Evolutionary conservation across 2,888 invertebrate genomes (phyloP), one percentile per base, ranked within the genome.

Genomic region (Seira musarum): DNA sequence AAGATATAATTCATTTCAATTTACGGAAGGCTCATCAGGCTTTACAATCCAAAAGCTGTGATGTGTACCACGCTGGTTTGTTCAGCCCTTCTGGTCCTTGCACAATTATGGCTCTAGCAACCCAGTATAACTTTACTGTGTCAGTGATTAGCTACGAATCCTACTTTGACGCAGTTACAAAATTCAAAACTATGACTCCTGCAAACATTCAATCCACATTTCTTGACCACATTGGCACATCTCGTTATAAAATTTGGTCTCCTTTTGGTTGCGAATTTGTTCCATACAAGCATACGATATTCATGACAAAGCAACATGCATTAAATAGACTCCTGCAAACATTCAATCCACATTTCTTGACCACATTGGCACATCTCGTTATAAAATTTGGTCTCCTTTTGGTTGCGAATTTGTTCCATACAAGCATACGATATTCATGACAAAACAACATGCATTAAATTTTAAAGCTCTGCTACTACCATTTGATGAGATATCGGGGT

Each of bases 251-350:
- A 21, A 60, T 8, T 53, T 72, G 71, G 71, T n/a, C 61, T 21
- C 49, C 46, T 10, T 72, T 46, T 25, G 71, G 24, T 17, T 72
- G 71, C 13, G 63, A 24, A 40, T 72, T 63, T 49, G 46, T 22
- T 24, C 46, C 63, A 13, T 72, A 72, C 40, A 72, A 63, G 40
- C 57, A 49, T 13, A 40, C 40, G 8, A n/a, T 24, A 1, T 72
- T 72, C 40, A 24, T 72, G 19, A 64, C 21, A n/a, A 46, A 72
- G 71, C 19, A 60, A 2, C 71, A 72, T 24, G 63, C n/a, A n/a
- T n/a, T n/a, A n/a, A n/a, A n/a, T n/a, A n/a, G 53, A 17, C 15
- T 13, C 53, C 53, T 53, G n/a, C 3, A 13, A 3, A 53, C 2
- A 53, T 53, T 15, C 3, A 53, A 17, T 8, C 17, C 3, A 2